A percentile compares a stretch with the other conserved stretches of the same genome.
Evolutionary conservation across 2,113 vertebrate genomes (phyloP).

Genomic region (Lipophrys pholis): DNA sequence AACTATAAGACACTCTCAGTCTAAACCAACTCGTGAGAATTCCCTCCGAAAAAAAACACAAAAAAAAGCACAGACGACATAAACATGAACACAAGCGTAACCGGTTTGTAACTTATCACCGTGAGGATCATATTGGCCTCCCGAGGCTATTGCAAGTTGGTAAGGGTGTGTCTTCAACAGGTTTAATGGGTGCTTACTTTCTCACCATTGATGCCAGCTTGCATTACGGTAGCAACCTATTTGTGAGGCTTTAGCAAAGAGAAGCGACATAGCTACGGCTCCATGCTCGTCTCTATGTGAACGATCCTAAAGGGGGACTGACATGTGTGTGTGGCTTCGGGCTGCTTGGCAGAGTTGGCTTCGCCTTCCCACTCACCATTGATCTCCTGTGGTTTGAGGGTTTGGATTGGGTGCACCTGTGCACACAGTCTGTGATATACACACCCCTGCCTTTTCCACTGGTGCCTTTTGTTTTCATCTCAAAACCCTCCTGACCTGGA

Average conservation of each 20-base stretch:
- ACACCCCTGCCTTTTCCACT: slow-evolving; percentile 41
- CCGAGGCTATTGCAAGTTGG: slow-evolving; percentile 48
- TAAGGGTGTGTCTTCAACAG: slow-evolving; percentile 56
- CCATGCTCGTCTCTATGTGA: slow-evolving; percentile 55
- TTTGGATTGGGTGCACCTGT: slow-evolving; percentile 73
- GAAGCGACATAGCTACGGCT: slow-evolving; percentile 32
- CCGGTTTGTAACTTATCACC: slow-evolving; percentile 53
- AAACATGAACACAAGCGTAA: slow-evolving; percentile 52
- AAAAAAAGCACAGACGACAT: not conserved
- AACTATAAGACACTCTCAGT: not conserved
- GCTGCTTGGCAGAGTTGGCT: slow-evolving; percentile 53
- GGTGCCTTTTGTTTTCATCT: slow-evolving; percentile 44
- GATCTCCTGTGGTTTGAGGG: slow-evolving; percentile 66
- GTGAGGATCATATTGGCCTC: slow-evolving; percentile 51
- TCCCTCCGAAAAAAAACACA: not conserved
- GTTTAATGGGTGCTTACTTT: slow-evolving; percentile 31
- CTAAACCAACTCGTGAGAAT: slow-evolving; percentile 12
- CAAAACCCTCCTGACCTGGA: not conserved
- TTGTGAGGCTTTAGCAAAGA: slow-evolving; percentile 50
- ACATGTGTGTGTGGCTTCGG: slow-evolving; percentile 31
- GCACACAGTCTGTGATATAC: slow-evolving; percentile 55
- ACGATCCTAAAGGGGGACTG: slow-evolving; percentile 22
- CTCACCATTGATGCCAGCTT: slow-evolving; percentile 53
- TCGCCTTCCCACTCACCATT: slow-evolving; percentile 62
- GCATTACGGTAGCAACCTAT: slow-evolving; percentile 41